Base-by-base conservation (phyloP, 2,888 invertebrate genomes). In the Xiphydria camelus region DNA sequence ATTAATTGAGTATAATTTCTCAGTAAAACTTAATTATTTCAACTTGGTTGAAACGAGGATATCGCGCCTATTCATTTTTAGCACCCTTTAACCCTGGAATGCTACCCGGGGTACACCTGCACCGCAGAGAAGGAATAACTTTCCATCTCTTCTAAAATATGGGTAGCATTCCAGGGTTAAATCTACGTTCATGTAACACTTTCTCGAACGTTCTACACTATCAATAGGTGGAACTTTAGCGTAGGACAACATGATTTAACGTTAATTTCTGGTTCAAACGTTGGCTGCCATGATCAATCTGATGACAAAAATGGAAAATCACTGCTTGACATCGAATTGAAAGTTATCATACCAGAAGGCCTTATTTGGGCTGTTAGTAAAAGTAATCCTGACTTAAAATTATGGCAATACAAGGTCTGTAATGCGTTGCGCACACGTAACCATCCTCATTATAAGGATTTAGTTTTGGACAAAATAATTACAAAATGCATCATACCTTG, bases 211-310 rank as follows among this genome's bases (percentile, higher is more conserved):
- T 12, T 36, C 23, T 19, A 47, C 22, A 46, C 41, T n/a, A n/a
- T n/a, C 31, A 55, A 10, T 57, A 82, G 94, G 68, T 96, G 96
- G 96, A 96, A 96, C 79, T 96, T 94, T 73, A 94, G 94, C 74
- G 95, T 96, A 15, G 94, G 90, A 0, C 87, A 90, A 57, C 92
- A 94, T 73, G 88, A 94, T 58, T 68, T 95, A 37, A 85, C 86
- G 42, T 46, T 87, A 64, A 64, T 80, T 43, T 76, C 77, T 43
- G 75, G 77, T 33, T 66, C 70, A 23, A 59, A 62, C 46, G 41
- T 33, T 9, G 81, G 82, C 47, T 86, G 86, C 45, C 75, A 64
- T 23, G 53, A 53, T 25, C 44, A 57, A 46, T 26, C 44, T 9
- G 55, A 43, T 62, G n/a, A 35, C 19, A 10, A 10, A 29, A 55